Percentiles rank a stretch among this genome's conserved stretches.
These are phyloP conservation scores for Lasioglossum leucozonium DNA, from an alignment of 2,888 invertebrate genomes.

Conservation along the genomic window DNA sequence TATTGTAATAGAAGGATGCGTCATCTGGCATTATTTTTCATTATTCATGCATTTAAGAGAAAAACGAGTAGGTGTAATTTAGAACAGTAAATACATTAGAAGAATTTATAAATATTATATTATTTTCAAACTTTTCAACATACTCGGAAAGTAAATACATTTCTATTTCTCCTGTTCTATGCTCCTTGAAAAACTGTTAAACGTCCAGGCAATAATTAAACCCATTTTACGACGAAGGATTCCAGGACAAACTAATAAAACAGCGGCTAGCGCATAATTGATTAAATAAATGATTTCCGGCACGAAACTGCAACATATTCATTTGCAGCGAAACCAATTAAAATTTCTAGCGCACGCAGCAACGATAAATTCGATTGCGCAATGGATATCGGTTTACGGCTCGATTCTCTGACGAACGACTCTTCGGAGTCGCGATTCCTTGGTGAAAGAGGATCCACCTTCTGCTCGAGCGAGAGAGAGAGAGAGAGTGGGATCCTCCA, in stretches of 20 bases:
- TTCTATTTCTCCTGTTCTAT: too few relatives aligned
- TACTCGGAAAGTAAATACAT: too few relatives aligned
- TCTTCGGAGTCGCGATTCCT: background rate
- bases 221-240: background rate
- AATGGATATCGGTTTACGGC: background rate
- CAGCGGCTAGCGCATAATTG: background rate
- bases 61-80: too few relatives aligned
- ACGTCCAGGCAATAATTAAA: background rate
- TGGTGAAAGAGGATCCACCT: background rate
- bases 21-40: too few relatives aligned
- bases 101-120: too few relatives aligned
- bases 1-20: too few relatives aligned
- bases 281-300: background rate
- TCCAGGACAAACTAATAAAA: background rate
- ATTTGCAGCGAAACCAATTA: background rate
- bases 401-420: background rate
- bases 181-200: background rate
- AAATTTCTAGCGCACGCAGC: background rate
- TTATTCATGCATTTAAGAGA: too few relatives aligned
- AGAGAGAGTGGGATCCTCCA: background rate
- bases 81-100: too few relatives aligned
- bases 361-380: constrained; percentile 11
- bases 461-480: too few relatives aligned
- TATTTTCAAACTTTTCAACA: too few relatives aligned
- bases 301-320: background rate